A percentile compares a stretch with the other conserved stretches of the same genome.
Conservation (phyloP, 2,888 invertebrate species). For the Drosophila gaucha region DNA sequence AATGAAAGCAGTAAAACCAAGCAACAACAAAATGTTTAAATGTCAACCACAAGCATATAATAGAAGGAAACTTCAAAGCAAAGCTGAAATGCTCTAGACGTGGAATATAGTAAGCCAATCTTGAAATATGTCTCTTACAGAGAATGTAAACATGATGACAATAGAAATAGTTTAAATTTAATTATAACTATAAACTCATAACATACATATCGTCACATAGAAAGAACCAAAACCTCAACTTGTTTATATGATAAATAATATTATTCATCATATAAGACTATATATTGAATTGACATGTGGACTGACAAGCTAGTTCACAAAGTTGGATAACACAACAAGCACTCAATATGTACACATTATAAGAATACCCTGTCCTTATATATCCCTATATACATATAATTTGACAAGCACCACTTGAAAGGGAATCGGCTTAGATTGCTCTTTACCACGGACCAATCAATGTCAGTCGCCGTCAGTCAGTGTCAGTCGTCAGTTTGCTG, state of each 20-base stretch:
- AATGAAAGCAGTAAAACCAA: slow-evolving; percentile 20
- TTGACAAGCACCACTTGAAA: slow-evolving; percentile 22
- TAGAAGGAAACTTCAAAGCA: background rate
- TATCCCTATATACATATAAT: slow-evolving; percentile 36
- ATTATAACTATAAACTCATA: too few relatives aligned
- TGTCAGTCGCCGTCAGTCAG: slow-evolving; percentile 42
- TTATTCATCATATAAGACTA: too few relatives aligned
- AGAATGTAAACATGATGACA: too few relatives aligned
- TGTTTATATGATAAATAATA: too few relatives aligned
- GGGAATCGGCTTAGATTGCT: slow-evolving; percentile 13
- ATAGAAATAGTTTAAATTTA: too few relatives aligned
- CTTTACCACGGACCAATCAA: slow-evolving; percentile 51
- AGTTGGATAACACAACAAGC: too few relatives aligned
- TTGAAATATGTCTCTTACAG: background rate
- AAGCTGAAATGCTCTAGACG: slow-evolving; percentile 12
- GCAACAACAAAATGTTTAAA: slow-evolving; percentile 28
- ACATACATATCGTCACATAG: too few relatives aligned
- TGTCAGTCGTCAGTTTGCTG: slow-evolving; percentile 35
- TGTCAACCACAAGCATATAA: slow-evolving; percentile 55
- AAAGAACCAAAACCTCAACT: background rate
- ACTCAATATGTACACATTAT: too few relatives aligned
- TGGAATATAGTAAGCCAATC: background rate
- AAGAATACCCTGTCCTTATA: background rate
- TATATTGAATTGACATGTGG: too few relatives aligned
- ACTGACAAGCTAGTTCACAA: too few relatives aligned